A percentile compares a stretch with the other conserved stretches of the same genome.
These are phyloP conservation scores for Vandiemenella viatica DNA, from an alignment of 2,888 invertebrate genomes.

Conservation along the genomic window DNA sequence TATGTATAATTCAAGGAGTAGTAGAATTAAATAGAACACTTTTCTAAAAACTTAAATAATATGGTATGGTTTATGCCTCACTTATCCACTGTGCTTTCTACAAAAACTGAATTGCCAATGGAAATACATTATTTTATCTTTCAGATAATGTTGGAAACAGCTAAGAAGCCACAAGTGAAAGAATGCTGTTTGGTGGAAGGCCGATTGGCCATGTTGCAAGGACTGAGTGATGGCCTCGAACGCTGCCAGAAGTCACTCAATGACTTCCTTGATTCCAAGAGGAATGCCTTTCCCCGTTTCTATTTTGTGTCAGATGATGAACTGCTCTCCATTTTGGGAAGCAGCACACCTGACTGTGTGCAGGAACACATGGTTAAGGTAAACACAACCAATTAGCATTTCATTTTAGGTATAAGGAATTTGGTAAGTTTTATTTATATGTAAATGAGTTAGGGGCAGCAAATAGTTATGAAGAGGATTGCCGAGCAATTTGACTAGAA, in stretches of 20 bases:
- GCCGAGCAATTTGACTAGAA: too few species aligned
- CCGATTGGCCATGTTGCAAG: conserved; percentile 58
- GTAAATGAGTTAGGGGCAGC: too few species aligned
- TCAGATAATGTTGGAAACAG: conserved; percentile 56
- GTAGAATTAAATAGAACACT: too few species aligned
- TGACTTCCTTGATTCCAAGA: conserved; percentile 76
- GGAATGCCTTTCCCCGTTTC: conserved; percentile 77
- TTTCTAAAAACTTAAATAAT: too few species aligned
- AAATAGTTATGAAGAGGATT: too few species aligned
- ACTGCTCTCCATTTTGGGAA: conserved; percentile 73
- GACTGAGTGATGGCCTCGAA: conserved; percentile 59
- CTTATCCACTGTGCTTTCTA: too few species aligned
- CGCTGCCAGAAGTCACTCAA: conserved; percentile 83
- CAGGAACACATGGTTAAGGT: conserved; percentile 90
- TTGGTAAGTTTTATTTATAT: too few species aligned
- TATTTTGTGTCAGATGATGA: conserved; percentile 92
- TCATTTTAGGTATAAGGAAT: too few species aligned
- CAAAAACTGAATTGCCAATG: too few species aligned
- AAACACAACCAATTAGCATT: conserved; percentile 9
- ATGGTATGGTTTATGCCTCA: too few species aligned
- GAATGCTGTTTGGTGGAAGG: conserved; percentile 61
- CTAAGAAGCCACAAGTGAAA: conserved; percentile 62
- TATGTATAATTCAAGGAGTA: too few species aligned
- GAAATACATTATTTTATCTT: too few species aligned
- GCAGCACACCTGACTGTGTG: conserved; percentile 65